A percentile compares a stretch with the other conserved stretches of the same genome.
These are phyloP conservation scores for Procavia capensis DNA, from an alignment of 2,113 vertebrate genomes.

Conservation along the genomic window DNA sequence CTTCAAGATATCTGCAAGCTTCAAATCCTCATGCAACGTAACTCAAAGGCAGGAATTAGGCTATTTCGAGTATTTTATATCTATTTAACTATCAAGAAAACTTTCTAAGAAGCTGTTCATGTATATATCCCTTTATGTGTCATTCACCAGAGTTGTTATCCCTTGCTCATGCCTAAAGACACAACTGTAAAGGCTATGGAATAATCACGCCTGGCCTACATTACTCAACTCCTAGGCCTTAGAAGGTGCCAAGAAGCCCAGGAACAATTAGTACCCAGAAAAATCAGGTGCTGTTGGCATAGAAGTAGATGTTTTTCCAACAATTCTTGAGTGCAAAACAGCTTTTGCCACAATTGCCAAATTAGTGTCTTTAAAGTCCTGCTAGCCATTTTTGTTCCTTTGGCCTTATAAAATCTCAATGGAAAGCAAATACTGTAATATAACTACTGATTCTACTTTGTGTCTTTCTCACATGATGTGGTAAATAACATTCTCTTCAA, in stretches of 20 bases:
- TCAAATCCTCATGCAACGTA: neutral
- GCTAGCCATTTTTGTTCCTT: neutral
- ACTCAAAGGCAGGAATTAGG: neutral
- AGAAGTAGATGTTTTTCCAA: neutral
- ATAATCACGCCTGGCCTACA: neutral
- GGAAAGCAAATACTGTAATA: neutral
- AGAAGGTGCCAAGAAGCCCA: neutral
- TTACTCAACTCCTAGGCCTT: neutral
- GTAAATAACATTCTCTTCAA: conserved; percentile 47
- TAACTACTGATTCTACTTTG: conserved; percentile 38
- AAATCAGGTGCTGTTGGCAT: neutral
- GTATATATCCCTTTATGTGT: neutral
- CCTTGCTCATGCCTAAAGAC: neutral
- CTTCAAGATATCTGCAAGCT: neutral
- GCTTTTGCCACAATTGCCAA: neutral
- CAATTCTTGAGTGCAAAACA: neutral
- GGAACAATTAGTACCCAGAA: neutral
- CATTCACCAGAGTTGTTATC: neutral
- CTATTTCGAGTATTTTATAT: neutral
- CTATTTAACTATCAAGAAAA: neutral
- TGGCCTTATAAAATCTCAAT: neutral
- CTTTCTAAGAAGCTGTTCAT: neutral
- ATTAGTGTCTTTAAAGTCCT: neutral
- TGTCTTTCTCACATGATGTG: conserved; percentile 4
- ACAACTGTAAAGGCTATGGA: neutral